Evolutionary conservation across 2,888 invertebrate species (phyloP).

Genomic region (Patella ulyssiponensis): DNA sequence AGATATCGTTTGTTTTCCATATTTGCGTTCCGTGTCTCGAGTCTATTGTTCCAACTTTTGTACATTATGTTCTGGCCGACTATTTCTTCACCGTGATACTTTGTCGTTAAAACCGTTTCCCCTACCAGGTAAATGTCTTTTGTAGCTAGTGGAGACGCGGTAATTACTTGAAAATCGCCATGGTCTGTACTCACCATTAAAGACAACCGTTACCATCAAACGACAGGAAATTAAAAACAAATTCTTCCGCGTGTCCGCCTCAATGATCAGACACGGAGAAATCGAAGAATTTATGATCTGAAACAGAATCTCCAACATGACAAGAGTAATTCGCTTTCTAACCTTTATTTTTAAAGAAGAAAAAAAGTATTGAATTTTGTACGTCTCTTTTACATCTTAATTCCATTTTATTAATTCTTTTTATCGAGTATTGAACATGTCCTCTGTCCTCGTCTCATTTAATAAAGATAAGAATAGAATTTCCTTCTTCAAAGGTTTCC

Average conservation of each 20-base stretch:
- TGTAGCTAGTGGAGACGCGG: neutral
- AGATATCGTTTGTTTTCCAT: slow-evolving; percentile 3
- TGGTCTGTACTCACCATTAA: slow-evolving; percentile 8
- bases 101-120: neutral
- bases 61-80: neutral
- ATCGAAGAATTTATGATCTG: slow-evolving; percentile 12
- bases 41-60: slow-evolving; percentile 3
- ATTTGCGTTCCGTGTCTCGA: slow-evolving; percentile 12
- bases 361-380: no score
- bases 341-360: no score
- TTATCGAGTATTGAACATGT: no score
- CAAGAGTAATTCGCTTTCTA: no score
- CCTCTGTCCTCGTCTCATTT: no score
- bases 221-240: slow-evolving; percentile 10
- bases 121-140: neutral
- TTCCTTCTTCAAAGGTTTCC: no score
- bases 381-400: no score
- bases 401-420: no score
- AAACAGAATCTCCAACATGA: neutral
- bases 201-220: slow-evolving; percentile 9
- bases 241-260: slow-evolving; percentile 3
- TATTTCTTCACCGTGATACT: neutral
- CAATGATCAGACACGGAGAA: slow-evolving; percentile 7
- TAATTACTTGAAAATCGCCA: slow-evolving; percentile 9
- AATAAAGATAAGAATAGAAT: no score